Evolutionary conservation across 2,113 vertebrate genomes (phyloP), one percentile per base, ranked within the genome.

Genomic region (Clarias batrachus): DNA sequence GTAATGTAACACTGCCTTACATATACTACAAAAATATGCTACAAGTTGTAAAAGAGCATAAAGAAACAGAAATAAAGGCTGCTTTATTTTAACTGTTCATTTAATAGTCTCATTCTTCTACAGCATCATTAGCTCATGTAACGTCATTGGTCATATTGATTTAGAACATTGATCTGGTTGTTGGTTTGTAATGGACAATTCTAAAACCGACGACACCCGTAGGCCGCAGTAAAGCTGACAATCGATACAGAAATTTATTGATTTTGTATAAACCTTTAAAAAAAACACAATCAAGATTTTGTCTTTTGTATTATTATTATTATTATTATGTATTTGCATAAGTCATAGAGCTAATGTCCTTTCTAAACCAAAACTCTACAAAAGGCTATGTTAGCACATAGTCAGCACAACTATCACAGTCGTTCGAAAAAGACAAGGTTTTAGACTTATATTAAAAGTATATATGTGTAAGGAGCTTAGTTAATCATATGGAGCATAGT

Each of bases 121-220:
- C 63, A 86, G 85, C 68, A 52, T 85, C 23, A 86, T 86, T 85
- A 82, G 73, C 57, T 82, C 85, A 62, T 77, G 52, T 88, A 88
- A 70, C 60, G 60, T 85, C 73, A 86, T 74, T 60, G 89, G 37
- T 79, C 48, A 52, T 82, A 89, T 88, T 89, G 89, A 88, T 88
- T 86, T 81, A 27, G 48, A 66, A 73, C 30, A 81, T 74, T 88
- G 84, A 81, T 90, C 84, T 76, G 62, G 86, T 85, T 89, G 86
- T 87, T 85, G 82, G 83, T 89, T 82, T 84, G 81, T 90, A 86
- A 90, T 86, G 68, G 74, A 85, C 85, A 86, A 88, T 90, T 82
- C 70, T 59, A 82, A 82, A 83, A 82, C 52, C 73, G 63, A 87
- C 70, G 59, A 56, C 80, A 82, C 80, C 85, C 80, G 10, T 76